These are phyloP conservation scores for Tragulus kanchil DNA, from an alignment of 2,113 vertebrate genomes.

Conservation along the genomic window DNA sequence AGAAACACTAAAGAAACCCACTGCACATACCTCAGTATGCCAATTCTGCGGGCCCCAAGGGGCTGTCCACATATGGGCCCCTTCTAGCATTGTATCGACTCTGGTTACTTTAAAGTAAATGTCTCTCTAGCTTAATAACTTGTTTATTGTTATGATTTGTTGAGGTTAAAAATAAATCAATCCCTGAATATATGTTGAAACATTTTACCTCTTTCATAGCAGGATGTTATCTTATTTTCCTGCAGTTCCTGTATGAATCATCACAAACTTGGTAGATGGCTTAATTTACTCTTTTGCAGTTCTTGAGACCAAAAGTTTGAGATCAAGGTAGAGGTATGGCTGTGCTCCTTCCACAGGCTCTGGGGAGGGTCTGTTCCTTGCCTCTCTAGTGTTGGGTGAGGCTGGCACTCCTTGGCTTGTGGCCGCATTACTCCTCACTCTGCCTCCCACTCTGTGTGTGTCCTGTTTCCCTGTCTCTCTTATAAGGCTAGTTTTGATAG, in stretches of 20 bases:
- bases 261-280: not conserved
- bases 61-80: not conserved
- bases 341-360: not conserved
- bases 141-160: not conserved
- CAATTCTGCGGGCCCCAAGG: too few species aligned
- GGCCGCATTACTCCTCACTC: not conserved
- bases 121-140: not conserved
- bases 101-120: not conserved
- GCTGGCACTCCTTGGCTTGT: not conserved
- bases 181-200: not conserved
- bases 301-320: slow-evolving; percentile 11
- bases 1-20: not conserved
- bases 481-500: not conserved
- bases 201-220: not conserved
- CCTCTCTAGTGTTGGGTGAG: not conserved
- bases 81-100: not conserved
- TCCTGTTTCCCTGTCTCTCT: not conserved
- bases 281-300: not conserved
- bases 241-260: not conserved
- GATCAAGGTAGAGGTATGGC: not conserved
- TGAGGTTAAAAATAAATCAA: not conserved
- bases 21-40: not conserved
- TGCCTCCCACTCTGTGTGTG: not conserved
- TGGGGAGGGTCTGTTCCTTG: not conserved
- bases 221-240: not conserved